Base-by-base conservation (phyloP, 2,888 invertebrate genomes). In the Caenorhabditis uteleia region DNA sequence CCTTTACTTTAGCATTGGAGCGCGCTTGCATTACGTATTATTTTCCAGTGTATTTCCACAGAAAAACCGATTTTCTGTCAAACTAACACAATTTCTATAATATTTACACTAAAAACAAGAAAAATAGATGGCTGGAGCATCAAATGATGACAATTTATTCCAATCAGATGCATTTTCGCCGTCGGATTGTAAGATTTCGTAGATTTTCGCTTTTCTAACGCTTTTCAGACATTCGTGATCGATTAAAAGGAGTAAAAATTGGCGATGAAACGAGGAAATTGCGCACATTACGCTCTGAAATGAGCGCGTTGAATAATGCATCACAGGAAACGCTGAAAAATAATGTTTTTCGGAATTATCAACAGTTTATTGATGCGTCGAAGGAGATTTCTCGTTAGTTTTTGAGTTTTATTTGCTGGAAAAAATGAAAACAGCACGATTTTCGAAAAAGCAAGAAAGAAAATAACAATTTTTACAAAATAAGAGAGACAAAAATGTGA, bases 311-410 rank as follows among this genome's bases (percentile, higher is more conserved):
- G 47, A 70, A 74, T 42, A 50, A 56, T 36, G 75, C 68, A 1
- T 69, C 74, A 14, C 68, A 73, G 34, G 73, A 81, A 42, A 65
- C 73, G 29, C 69, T 81, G 33, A 79, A 77, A 48, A 82, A 82
- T 48, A 78, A 79, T 46, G 80, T 81, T 20, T 81, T 81, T 54
- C 74, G 78, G 26, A 78, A 80, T 55, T 81, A 80, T 60, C 70
- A 75, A 34, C 80, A 81, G 60, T 81, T 81, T 53, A 81, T 81
- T 47, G 81, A 81, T 29, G 68, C 81, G 12, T 72, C 78, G 1
- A 80, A 81, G 38, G 81, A 81, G 44, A 78, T 81, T 38, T 77
- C 81, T n/a, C 74, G 80, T 80, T 23, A 49, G 72, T 33, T 47
- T 58, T 49, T 5, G 7, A 3, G 5, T 48, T 20, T 21, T 21